Evolutionary conservation across 2,888 invertebrate genomes (phyloP).

Genomic region (Cantharis rufa): DNA sequence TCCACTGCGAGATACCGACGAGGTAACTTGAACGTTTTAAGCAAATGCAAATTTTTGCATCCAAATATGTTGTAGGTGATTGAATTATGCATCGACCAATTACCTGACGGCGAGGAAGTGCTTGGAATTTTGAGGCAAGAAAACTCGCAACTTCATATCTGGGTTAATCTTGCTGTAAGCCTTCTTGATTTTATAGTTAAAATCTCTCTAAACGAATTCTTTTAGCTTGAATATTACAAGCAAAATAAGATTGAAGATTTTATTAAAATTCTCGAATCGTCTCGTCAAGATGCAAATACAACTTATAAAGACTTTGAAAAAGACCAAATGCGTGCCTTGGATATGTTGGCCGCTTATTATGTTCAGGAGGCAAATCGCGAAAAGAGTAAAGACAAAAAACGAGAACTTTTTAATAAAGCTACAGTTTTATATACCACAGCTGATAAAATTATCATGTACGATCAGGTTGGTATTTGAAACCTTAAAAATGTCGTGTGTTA

Average conservation of each 20-base stretch:
- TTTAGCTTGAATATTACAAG: conserved; percentile 94
- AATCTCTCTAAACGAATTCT: conserved; percentile 28
- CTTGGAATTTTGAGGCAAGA: conserved; percentile 93
- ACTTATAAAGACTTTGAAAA: conserved; percentile 90
- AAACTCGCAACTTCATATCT: conserved; percentile 87
- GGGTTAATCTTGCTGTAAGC: conserved; percentile 97
- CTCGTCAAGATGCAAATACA: conserved; percentile 82
- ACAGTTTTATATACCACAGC: conserved; percentile 97
- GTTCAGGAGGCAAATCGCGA: conserved; percentile 95
- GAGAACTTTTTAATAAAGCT: conserved; percentile 94
- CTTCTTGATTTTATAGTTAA: background rate
- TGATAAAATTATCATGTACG: conserved; percentile 99
- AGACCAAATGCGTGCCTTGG: conserved; percentile 96
- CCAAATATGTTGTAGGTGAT: conserved; percentile 73
- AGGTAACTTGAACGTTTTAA: conserved; percentile 63
- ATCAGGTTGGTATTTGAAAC: conserved; percentile 68
- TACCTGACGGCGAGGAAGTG: conserved; percentile 96
- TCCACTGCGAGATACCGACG: conserved; percentile 89
- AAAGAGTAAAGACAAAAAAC: conserved; percentile 91
- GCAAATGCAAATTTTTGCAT: background rate
- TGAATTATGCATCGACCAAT: conserved; percentile 90
- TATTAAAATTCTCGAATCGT: conserved; percentile 89
- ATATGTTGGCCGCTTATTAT: conserved; percentile 99
- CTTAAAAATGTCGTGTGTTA: background rate
- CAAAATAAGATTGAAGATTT: conserved; percentile 92